phyloP scores from a whole-genome alignment of 2,888 invertebrate species.

The Tachina fera region DNA sequence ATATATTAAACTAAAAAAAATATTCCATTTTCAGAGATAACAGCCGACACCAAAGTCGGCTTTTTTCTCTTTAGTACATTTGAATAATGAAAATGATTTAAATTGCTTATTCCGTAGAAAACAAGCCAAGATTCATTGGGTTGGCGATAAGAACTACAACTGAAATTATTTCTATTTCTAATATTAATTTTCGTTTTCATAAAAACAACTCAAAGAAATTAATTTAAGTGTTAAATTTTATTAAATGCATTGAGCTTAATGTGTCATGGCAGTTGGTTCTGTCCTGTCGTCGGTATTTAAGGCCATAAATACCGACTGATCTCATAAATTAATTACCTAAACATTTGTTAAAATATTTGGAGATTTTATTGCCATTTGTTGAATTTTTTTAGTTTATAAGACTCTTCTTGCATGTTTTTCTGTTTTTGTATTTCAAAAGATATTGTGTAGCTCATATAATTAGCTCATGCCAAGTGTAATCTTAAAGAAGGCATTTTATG shows the following conservation, averaged over 20 bases:
- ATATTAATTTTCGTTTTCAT: conserved; percentile 1
- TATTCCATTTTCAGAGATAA: too few relatives aligned
- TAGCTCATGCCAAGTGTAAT: conserved; percentile 52
- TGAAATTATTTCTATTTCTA: conserved; percentile 8
- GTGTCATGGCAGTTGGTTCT: conserved; percentile 18
- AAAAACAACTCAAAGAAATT: conserved; percentile 12
- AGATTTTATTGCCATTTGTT: conserved; percentile 56
- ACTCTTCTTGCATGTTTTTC: conserved; percentile 8
- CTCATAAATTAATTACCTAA: conserved; percentile 69
- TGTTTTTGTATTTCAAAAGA: conserved; percentile 5
- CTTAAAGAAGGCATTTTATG: conserved; percentile 29
- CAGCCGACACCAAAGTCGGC: too few relatives aligned
- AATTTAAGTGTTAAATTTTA: conserved; percentile 49
- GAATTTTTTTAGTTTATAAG: conserved; percentile 43
- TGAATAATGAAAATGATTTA: too few relatives aligned
- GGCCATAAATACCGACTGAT: conserved; percentile 41
- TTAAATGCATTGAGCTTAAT: conserved; percentile 51
- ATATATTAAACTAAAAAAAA: too few relatives aligned
- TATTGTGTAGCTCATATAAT: conserved; percentile 21
- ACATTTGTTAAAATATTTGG: conserved; percentile 68
- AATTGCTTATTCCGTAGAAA: background rate
- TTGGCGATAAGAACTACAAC: background rate
- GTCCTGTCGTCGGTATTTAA: conserved; percentile 7
- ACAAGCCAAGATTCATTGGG: background rate
- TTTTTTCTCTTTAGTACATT: too few relatives aligned